Evolutionary conservation across 1,140 invertebrate species (phyloP).

Genomic region (Oncopeltus fasciatus): DNA sequence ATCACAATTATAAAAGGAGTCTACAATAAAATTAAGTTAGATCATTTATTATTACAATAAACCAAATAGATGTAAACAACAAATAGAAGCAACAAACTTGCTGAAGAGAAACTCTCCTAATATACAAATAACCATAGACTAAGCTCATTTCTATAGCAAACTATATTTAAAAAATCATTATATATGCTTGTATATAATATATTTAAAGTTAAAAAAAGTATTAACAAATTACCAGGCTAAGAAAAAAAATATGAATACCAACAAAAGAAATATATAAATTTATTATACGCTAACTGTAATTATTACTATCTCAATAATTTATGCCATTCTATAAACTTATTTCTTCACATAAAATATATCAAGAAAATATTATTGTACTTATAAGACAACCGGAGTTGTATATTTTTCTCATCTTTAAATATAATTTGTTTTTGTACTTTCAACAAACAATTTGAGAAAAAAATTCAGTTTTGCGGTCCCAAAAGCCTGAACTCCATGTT

Average conservation of each 20-base stretch:
- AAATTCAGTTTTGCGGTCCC: too few species aligned
- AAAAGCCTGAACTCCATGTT: too few species aligned
- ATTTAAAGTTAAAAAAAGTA: not conserved
- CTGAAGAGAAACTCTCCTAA: too few species aligned
- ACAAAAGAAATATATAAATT: not conserved
- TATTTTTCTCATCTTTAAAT: constrained; percentile 8
- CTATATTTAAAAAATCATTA: not conserved
- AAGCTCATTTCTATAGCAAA: constrained; percentile 4
- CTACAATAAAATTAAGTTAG: too few species aligned
- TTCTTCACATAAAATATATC: not conserved
- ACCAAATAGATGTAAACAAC: not conserved
- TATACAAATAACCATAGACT: too few species aligned
- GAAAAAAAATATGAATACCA: not conserved
- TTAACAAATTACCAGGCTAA: not conserved
- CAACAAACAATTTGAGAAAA: too few species aligned
- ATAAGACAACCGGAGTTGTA: constrained; percentile 1
- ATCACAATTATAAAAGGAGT: too few species aligned
- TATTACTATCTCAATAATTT: constrained; percentile 1
- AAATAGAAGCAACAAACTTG: too few species aligned
- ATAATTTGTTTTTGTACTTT: constrained; percentile 5
- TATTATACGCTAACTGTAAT: not conserved
- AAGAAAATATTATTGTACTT: constrained; percentile 8
- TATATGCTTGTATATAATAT: not conserved
- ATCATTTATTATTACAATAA: too few species aligned
- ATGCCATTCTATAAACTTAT: not conserved